These are phyloP conservation scores for Pomatorhinus ruficollis DNA, from an alignment of 2,113 vertebrate genomes.

Conservation along the genomic window DNA sequence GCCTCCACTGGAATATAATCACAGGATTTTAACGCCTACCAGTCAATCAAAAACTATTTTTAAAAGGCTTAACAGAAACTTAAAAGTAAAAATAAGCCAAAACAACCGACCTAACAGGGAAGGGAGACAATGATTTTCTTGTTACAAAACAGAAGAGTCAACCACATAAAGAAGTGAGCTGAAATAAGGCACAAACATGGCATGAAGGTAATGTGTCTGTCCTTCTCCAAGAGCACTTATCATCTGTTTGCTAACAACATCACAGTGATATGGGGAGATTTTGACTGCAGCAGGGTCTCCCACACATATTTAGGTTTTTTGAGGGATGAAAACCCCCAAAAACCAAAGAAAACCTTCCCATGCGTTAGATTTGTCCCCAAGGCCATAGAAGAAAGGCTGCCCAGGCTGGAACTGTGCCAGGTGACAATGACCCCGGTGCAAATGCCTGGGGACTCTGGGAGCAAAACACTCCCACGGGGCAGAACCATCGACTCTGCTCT, in stretches of 20 bases:
- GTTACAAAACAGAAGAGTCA: not conserved
- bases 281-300: not conserved
- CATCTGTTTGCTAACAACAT: not conserved
- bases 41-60: not conserved
- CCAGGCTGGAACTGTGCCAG: fast-evolving
- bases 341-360: not conserved
- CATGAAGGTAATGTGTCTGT: not conserved
- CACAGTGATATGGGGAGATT: not conserved
- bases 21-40: not conserved
- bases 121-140: not conserved
- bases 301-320: fast-evolving
- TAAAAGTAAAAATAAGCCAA: not conserved
- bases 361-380: not conserved
- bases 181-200: not conserved
- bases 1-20: not conserved
- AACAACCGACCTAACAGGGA: not conserved
- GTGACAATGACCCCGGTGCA: not conserved
- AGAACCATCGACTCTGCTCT: not conserved
- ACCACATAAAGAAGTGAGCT: not conserved
- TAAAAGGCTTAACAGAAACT: not conserved
- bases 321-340: not conserved
- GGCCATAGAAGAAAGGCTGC: not conserved
- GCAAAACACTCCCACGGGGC: not conserved
- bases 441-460: not conserved
- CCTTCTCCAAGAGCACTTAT: not conserved